Base-by-base conservation (phyloP, 2,888 invertebrate species). In the Andrena camellia region DNA sequence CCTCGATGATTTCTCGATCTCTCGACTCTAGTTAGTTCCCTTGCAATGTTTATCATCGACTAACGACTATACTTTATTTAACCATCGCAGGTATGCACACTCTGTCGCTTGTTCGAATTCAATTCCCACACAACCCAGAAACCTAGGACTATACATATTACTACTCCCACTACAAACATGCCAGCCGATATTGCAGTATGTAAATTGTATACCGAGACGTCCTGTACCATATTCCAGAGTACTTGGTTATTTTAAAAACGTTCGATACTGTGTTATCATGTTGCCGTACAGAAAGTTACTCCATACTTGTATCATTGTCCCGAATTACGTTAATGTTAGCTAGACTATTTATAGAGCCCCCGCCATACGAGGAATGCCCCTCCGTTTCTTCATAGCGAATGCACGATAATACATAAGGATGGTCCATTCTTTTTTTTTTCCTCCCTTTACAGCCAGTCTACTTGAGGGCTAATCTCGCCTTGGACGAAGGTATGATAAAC, bases 401-500 rank as follows among this genome's bases (percentile, higher is more conserved):
- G 84, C 85, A 86, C 88, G 78, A 88, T 78, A 81, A 83, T 83
- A 89, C 79, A 89, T 88, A 84, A 88, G 85, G 69, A 59, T 83
- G 81, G 85, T 83, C 81, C 77, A 79, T 89, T 90, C 88, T 88
- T 2, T 90, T 88, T 88, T 2, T 90, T 88, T 87, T 90, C 89
- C 90, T 92, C 90, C 89, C 90, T 92, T 96, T 96, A 72, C 96
- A 97, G 97, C 97, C 97, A 91, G 97, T 97, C 94, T 97, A 96
- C 95, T 95, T 97, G 90, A 96, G 96, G 92, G 95, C 96, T 94
- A 95, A 95, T 94, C 95, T 97, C 90, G 95, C 96, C 92, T 95
- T 95, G 92, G 96, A 97, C 93, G 95, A 97, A 97, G 97, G 97
- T 97, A 97, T 95, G 94, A 94, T 96, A 94, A 94, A 95, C 92